Base-by-base conservation (phyloP, 2,797 vertebrate species). In the Leucoraja ocellata region DNA sequence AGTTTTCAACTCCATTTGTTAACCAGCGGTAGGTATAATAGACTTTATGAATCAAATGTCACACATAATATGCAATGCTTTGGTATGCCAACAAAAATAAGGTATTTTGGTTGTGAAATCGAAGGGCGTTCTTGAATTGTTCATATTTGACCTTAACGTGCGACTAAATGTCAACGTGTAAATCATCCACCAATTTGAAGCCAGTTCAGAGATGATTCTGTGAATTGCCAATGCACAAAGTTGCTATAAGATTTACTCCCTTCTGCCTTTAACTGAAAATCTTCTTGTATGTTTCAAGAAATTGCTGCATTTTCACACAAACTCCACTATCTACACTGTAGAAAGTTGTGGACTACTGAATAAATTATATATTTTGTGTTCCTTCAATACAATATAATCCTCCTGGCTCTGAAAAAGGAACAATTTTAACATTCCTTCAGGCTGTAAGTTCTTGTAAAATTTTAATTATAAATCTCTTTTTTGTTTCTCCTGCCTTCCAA, bases 1-100 rank as follows among this genome's bases (percentile, higher is more conserved):
- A 99, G 96, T 98, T 99, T 95, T 99, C 99, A 94, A 99, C 98
- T 94, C 99, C 99, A 54, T 99, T 98, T 95, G 98, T 99, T 95
- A 99, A 99, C 96, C 99, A 99, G 96, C 97, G 99, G 99, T 99
- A 98, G 94, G 98, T 98, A 94, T 93, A 74, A 39, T 76, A 58
- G 71, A 54, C 14, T 76, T 92, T 74, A 76, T 28, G 25, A 21
- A 88, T 28, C 65, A 65, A 36, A 16, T 1, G 14, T 16, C 58
- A 65, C 13, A 2, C 63, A 7, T 65, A 65, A 84, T 65, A 6
- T 88, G 81, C 32, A 88, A 88, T 18, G 61, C n/a, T 63, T 32
- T n/a, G 4, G 2, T 13, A n/a, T n/a, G 11, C 5, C 28, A 93
- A n/a, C 93, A 6, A 16, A 81, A 23, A 4, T 18, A 36, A 4